A percentile compares a stretch with the other conserved stretches of the same genome.
These are phyloP conservation scores for Dinomys branickii DNA, from an alignment of 2,113 vertebrate species.

Conservation along the genomic window DNA sequence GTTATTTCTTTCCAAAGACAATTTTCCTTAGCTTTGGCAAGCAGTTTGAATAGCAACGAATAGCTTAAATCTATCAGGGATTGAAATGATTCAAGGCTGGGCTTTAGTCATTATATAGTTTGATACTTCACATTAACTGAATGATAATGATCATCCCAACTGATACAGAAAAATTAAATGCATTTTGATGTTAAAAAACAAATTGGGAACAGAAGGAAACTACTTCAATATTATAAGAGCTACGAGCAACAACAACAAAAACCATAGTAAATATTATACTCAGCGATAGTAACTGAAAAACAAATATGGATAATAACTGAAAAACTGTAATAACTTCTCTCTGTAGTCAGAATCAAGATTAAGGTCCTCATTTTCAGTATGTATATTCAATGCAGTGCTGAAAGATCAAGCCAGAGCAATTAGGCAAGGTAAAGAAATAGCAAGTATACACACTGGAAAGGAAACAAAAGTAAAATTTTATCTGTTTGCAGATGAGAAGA, in stretches of 20 bases:
- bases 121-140: background rate
- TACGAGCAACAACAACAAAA: background rate
- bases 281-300: background rate
- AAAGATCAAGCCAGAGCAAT: background rate
- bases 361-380: background rate
- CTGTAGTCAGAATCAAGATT: background rate
- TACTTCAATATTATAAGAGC: background rate
- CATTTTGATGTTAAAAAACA: background rate
- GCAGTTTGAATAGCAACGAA: background rate
- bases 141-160: background rate
- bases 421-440: background rate
- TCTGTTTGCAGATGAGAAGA: background rate
- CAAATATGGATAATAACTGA: too few species aligned
- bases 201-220: background rate
- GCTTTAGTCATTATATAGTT: background rate
- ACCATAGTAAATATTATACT: background rate
- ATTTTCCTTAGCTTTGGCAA: background rate
- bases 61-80: slow-evolving; percentile 13
- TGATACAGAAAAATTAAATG: too few species aligned
- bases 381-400: background rate
- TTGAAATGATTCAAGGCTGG: background rate
- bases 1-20: slow-evolving; percentile 10
- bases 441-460: background rate
- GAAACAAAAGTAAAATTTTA: background rate
- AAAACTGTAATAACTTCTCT: background rate